Evolutionary conservation across 2,797 vertebrate genomes (phyloP).

Genomic region (Channallabes apus): DNA sequence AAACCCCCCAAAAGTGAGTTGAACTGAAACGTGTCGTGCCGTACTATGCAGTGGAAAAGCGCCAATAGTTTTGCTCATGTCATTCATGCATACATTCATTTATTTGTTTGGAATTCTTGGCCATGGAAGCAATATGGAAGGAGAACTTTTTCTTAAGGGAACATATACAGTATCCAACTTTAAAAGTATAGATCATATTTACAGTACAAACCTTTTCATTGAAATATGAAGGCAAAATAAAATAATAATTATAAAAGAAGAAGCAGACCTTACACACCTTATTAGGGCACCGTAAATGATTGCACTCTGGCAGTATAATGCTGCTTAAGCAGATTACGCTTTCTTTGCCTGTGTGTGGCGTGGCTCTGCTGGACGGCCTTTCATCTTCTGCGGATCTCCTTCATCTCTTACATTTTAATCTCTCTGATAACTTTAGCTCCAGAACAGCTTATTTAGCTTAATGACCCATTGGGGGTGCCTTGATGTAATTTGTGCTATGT

Average conservation of each 20-base stretch:
- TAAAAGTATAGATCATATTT: too few relatives aligned
- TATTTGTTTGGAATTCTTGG: too few relatives aligned
- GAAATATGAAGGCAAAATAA: too few relatives aligned
- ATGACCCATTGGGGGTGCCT: neutral
- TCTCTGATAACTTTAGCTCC: neutral
- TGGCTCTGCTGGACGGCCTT: constrained; percentile 45
- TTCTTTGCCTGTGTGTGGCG: constrained; percentile 46
- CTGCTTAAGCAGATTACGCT: constrained; percentile 51
- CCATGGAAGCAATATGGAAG: too few relatives aligned
- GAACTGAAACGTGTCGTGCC: too few relatives aligned
- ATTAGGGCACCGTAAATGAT: constrained; percentile 58
- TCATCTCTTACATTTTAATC: neutral
- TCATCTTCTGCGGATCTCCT: constrained; percentile 49
- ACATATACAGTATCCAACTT: too few relatives aligned
- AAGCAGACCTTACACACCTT: constrained; percentile 55
- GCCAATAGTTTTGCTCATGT: too few relatives aligned
- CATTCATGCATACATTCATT: too few relatives aligned
- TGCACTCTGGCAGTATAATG: constrained; percentile 50
- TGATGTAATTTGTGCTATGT: constrained; percentile 4
- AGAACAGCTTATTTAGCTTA: neutral
- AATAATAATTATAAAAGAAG: constrained; percentile 46
- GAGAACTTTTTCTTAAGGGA: too few relatives aligned
- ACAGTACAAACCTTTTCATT: too few relatives aligned
- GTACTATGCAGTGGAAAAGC: too few relatives aligned
- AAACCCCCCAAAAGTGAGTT: too few relatives aligned